Percentiles rank a stretch among this genome's conserved stretches.
phyloP scores from a whole-genome alignment of 2,888 invertebrate genomes.

The Tinea semifulvella region DNA sequence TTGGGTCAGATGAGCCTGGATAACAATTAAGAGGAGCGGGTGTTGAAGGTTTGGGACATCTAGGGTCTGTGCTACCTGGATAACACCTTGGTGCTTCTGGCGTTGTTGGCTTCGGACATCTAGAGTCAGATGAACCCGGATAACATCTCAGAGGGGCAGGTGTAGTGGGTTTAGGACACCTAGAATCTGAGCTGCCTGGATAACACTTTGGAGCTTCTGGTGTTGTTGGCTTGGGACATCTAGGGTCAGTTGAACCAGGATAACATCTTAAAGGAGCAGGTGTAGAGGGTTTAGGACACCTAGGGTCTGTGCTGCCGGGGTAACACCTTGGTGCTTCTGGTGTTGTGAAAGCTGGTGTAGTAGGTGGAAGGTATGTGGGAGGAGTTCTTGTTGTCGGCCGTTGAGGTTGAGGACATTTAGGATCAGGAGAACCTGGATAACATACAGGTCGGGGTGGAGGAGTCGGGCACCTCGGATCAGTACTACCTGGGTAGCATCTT shows the following conservation, averaged over 20 bases:
- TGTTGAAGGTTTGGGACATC: conserved; percentile 23
- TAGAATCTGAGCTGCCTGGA: conserved; percentile 30
- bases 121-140: conserved; percentile 33
- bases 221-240: conserved; percentile 30
- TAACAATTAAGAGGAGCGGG: conserved; percentile 22
- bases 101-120: conserved; percentile 27
- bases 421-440: conserved; percentile 26
- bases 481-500: conserved; percentile 24
- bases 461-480: conserved; percentile 20
- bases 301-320: conserved; percentile 26
- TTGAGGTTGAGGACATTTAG: conserved; percentile 28
- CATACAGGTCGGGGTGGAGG: conserved; percentile 28
- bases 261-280: conserved; percentile 24
- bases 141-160: conserved; percentile 32
- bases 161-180: conserved; percentile 29
- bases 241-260: conserved; percentile 25
- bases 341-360: conserved; percentile 49
- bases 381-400: conserved; percentile 21
- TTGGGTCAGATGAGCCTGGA: conserved; percentile 26
- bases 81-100: conserved; percentile 24
- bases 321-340: conserved; percentile 23
- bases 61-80: conserved; percentile 25
- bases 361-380: conserved; percentile 39
- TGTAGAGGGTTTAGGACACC: conserved; percentile 27
- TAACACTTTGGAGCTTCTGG: conserved; percentile 26